phyloP scores from a whole-genome alignment of 2,888 invertebrate genomes.

The Hesperia comma region DNA sequence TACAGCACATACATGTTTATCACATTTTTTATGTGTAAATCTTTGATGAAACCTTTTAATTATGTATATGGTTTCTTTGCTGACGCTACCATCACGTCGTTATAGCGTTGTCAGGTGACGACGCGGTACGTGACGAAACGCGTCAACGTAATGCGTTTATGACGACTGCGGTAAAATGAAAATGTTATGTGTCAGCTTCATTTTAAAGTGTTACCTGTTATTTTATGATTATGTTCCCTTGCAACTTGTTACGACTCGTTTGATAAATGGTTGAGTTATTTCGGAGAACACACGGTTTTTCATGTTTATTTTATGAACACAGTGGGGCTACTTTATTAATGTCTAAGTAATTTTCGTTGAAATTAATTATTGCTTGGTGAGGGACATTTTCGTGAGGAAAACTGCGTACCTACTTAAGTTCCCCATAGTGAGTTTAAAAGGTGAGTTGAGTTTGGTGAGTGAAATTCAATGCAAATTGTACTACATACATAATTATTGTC shows the following conservation, averaged over 20 bases:
- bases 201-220: slow-evolving; percentile 16
- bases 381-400: no score
- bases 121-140: slow-evolving; percentile 32
- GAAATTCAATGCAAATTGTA: no score
- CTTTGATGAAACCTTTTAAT: no score
- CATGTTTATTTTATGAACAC: not conserved
- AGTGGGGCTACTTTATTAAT: no score
- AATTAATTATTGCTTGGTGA: no score
- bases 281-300: slow-evolving; percentile 7
- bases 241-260: not conserved
- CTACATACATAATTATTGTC: no score
- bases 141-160: slow-evolving; percentile 23
- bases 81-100: slow-evolving; percentile 15
- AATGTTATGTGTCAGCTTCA: slow-evolving; percentile 22
- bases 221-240: slow-evolving; percentile 9
- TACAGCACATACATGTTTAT: no score
- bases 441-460: no score
- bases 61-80: slow-evolving; percentile 3
- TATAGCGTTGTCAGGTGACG: slow-evolving; percentile 30
- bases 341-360: no score
- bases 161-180: slow-evolving; percentile 33
- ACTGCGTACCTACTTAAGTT: no score
- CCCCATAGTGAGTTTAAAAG: no score
- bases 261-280: slow-evolving; percentile 1
- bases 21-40: no score